A percentile compares a stretch with the other conserved stretches of the same genome.
phyloP scores from a whole-genome alignment of 1,140 invertebrate genomes.

The Trachymyrmex cornetzi region DNA sequence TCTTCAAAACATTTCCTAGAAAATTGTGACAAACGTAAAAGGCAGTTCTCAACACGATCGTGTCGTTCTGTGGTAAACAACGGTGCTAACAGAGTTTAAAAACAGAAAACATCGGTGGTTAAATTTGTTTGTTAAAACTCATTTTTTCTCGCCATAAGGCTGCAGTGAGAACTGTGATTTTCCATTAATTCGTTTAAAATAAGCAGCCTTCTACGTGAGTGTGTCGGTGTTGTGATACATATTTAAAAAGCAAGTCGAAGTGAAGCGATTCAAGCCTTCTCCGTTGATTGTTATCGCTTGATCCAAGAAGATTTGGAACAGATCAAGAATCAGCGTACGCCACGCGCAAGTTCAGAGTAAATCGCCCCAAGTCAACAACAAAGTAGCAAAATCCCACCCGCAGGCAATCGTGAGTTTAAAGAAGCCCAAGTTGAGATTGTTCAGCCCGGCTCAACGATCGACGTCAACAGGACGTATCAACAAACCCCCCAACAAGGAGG shows the following conservation, averaged over 20 bases:
- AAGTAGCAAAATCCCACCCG: conserved; percentile 83
- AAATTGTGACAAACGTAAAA: conserved; percentile 20
- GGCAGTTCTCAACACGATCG: not conserved
- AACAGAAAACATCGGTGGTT: not conserved
- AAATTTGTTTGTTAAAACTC: conserved; percentile 8
- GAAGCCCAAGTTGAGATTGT: conserved; percentile 77
- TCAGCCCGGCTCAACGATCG: conserved; percentile 76
- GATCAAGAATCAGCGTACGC: conserved; percentile 24
- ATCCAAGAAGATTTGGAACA: conserved; percentile 39
- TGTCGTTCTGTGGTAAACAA: not conserved
- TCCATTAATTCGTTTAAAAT: not conserved
- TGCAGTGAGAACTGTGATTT: conserved; percentile 16
- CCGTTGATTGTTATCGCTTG: conserved; percentile 16
- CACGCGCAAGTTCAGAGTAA: conserved; percentile 27
- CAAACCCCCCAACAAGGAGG: conserved; percentile 70
- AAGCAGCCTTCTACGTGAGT: not conserved
- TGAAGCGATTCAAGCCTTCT: conserved; percentile 46
- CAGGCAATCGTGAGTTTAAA: conserved; percentile 72
- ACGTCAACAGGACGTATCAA: conserved; percentile 69
- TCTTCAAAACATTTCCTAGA: conserved; percentile 25
- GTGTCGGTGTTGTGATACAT: not conserved
- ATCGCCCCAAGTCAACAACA: conserved; percentile 43
- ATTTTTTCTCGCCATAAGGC: not conserved
- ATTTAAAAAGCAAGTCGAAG: conserved; percentile 58
- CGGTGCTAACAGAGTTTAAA: conserved; percentile 9